Base-by-base conservation (phyloP, 2,113 vertebrate genomes). In the Beaufortia kweichowensis region DNA sequence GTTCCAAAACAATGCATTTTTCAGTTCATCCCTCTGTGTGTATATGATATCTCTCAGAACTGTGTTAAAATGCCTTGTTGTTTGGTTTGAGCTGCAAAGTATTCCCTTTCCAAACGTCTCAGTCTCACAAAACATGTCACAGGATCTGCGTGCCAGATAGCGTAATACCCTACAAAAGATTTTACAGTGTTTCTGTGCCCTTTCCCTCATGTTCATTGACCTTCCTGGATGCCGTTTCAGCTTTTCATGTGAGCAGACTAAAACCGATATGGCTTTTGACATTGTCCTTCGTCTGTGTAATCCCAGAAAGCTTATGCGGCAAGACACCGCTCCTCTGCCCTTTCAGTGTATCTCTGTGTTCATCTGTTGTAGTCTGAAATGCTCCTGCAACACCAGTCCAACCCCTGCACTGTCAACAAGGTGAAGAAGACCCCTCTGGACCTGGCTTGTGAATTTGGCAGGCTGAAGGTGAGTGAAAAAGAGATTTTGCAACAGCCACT, bases 341-440 rank as follows among this genome's bases (percentile, higher is more conserved):
- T 33, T 50, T 79, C 39, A 41, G 6, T 70, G 10, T 17, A 19
- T 17, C 46, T 71, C 8, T 70, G 11, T 80, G 23, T 75, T 65
- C 64, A 89, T 94, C 90, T 0, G 0, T 11, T 7, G 43, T 88
- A 82, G 81, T 79, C 81, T 43, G 96, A 98, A 88, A 97, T 97
- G 94, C 89, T 98, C 50, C 93, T 98, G 17, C 96, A 98, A 88
- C 96, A 98, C 84, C 96, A 98, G 87, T 96, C 96, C 6, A 98
- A 98, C 82, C 94, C 96, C 0, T 97, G 96, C 79, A 86, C 94
- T 68, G 88, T 93, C 86, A 96, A 95, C 88, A 98, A 98, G 81
- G 93, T 92, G 0, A 95, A 94, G 89, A 98, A 97, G 89, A 97
- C 96, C 0, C 96, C 96, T 0, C 85, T 98, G 81, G 96, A 98